These are phyloP conservation scores for Brachionus asplanchnoidis DNA, from an alignment of 1,140 invertebrate species.

Conservation along the genomic window DNA sequence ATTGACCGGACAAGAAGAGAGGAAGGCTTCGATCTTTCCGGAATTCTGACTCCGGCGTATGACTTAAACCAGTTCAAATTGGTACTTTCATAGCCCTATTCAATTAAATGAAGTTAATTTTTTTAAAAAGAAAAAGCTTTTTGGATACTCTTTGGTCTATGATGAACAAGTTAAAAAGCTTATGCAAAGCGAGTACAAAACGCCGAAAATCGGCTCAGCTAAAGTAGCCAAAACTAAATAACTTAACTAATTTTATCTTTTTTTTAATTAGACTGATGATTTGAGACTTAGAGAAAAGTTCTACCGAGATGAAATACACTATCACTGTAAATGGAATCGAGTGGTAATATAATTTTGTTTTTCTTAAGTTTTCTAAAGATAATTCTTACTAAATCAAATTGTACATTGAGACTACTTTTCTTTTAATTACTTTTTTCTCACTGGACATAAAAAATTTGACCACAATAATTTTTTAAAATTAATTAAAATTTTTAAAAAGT, in stretches of 20 bases:
- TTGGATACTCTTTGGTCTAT: background rate
- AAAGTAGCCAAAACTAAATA: background rate
- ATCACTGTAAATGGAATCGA: constrained; percentile 31
- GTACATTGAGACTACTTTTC: no score
- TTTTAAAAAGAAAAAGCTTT: constrained; percentile 7
- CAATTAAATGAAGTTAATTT: background rate
- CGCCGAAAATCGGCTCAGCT: background rate
- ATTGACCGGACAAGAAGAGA: constrained; percentile 21
- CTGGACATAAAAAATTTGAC: no score
- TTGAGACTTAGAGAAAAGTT: constrained; percentile 26
- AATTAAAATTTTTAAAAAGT: no score
- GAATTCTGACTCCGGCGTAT: background rate
- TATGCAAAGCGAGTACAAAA: background rate
- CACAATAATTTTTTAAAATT: no score
- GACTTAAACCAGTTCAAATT: constrained; percentile 22
- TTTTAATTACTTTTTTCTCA: no score
- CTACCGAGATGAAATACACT: constrained; percentile 17
- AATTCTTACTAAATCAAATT: background rate
- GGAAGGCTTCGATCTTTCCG: constrained; percentile 18
- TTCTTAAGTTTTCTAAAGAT: background rate
- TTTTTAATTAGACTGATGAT: background rate
- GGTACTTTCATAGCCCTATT: background rate
- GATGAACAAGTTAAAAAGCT: constrained; percentile 19
- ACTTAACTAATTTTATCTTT: background rate
- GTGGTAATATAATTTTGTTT: background rate